Base-by-base conservation (phyloP, 2,797 vertebrate species). In the Sebastes oblongus region DNA sequence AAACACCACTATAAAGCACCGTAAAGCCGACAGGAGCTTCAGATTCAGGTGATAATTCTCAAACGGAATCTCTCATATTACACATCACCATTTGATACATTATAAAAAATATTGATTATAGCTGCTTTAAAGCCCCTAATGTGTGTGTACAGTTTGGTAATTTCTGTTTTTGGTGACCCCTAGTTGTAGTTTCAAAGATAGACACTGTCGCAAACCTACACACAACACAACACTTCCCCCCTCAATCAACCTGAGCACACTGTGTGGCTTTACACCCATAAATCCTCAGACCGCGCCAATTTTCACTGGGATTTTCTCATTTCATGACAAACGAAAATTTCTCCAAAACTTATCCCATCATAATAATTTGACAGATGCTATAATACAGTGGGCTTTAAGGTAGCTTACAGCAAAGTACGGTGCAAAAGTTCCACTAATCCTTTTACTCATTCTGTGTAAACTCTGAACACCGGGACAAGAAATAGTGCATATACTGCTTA, bases 361-460 rank as follows among this genome's bases (percentile, higher is more conserved):
- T 60, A 78, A 77, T 74, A 67, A 73, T 83, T 46, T 20, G 20
- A 80, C 65, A 83, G 52, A 71, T n/a, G 52, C 61, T 61, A 18
- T 25, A 36, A 54, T 64, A 34, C 54, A 61, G 50, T 66, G 25
- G 66, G 55, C 80, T 83, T 83, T 85, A 58, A 78, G 20, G 73
- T 68, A 68, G 73, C 59, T 81, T 74, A 60, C 25, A 83, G 50
- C 24, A 83, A 56, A 78, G 66, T 62, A 60, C 42, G 77, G 30
- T 27, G 29, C 58, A 68, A 75, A 54, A 76, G 32, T 69, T 77
- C 22, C 69, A 75, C 32, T 77, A 77, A 84, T 87, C 69, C 78
- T 58, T 73, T 72, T 16, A 62, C 67, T 75, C 70, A 52, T 16
- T 75, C 76, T 81, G 64, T 78, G 66, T 81, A 81, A 78, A 88